Conservation (phyloP, 2,113 vertebrate species). For the Otis tarda region DNA sequence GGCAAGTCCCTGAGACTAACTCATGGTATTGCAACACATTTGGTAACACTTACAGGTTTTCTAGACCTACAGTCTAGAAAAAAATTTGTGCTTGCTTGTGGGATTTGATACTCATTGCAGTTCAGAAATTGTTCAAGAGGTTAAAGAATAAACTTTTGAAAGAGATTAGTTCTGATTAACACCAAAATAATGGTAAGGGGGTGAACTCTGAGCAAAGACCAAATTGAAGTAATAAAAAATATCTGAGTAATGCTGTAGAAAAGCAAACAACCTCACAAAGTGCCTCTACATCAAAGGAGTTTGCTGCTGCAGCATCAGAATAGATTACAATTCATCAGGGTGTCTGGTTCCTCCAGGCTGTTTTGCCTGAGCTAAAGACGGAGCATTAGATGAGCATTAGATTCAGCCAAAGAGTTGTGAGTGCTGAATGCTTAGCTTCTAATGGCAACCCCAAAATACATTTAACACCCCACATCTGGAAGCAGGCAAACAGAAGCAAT, state of each 20-base stretch:
- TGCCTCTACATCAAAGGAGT: not conserved
- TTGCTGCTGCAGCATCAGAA: not conserved
- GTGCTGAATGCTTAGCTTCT: not conserved
- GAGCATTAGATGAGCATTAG: not conserved
- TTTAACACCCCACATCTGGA: not conserved
- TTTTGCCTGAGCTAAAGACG: not conserved
- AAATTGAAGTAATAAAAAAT: not conserved
- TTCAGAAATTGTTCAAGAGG: not conserved
- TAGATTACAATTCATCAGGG: not conserved
- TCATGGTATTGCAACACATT: accelerated
- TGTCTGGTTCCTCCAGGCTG: not conserved
- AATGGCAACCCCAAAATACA: not conserved
- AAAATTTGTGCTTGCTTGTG: not conserved
- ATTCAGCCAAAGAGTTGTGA: not conserved
- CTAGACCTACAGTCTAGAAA: not conserved
- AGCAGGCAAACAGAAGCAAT: not conserved
- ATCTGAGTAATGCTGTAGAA: not conserved
- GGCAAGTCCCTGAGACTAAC: not conserved
- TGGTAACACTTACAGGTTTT: not conserved
- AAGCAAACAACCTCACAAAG: not conserved
- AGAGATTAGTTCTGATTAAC: not conserved
- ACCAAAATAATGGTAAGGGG: not conserved
- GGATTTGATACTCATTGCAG: not conserved
- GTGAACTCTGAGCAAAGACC: not conserved
- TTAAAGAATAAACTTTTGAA: not conserved